Base-by-base conservation (phyloP, 64 coral and sea anemone species). In the Montipora capricornis region DNA sequence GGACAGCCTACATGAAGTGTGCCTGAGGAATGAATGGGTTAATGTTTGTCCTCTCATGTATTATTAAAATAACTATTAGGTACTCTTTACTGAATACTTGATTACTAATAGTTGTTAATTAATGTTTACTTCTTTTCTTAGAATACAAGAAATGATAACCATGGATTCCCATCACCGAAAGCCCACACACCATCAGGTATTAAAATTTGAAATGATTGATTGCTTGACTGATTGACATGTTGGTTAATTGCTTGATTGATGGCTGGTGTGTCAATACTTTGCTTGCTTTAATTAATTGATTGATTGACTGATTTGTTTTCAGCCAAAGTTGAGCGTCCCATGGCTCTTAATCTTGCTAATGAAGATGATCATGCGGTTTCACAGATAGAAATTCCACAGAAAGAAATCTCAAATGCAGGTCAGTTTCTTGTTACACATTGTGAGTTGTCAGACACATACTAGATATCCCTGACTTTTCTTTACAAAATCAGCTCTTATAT, bases 261-360 rank as follows among this genome's bases (percentile, higher is more conserved):
- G 62, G 15, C 15, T 79, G 4, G 17, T 29, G 37, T 0, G 49
- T 15, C 85, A 37, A 0, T 37, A 37, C 37, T 37, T 37, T 37
- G 37, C 37, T 73, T 73, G 16, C 0, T 7, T 60, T 9, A 13
- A 60, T 60, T 7, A 9, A 60, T 67, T 67, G 62, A 67, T 67
- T 13, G 62, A 67, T 67, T 67, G 62, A 67, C 15, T 79, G 4
- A 29, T 29, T 55, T 0, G 49, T 15, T 92, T 67, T 2, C 71
- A 97, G 95, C 44, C 13, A 97, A 74, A 73, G 79, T 75, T 88
- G 95, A 94, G 74, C 77, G 92, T 59, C 92, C 88, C 53, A 77
- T 93, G 76, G 89, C 83, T 19, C 89, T 92, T 15, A 97, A 97
- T 53, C 89, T 91, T 64, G 95, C 64, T 44, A 88, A 96, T 73